Percentiles rank a stretch among this genome's conserved stretches.
These are phyloP conservation scores for Megaustenia siamemsis DNA, from an alignment of 2,888 invertebrate species.

Conservation along the genomic window DNA sequence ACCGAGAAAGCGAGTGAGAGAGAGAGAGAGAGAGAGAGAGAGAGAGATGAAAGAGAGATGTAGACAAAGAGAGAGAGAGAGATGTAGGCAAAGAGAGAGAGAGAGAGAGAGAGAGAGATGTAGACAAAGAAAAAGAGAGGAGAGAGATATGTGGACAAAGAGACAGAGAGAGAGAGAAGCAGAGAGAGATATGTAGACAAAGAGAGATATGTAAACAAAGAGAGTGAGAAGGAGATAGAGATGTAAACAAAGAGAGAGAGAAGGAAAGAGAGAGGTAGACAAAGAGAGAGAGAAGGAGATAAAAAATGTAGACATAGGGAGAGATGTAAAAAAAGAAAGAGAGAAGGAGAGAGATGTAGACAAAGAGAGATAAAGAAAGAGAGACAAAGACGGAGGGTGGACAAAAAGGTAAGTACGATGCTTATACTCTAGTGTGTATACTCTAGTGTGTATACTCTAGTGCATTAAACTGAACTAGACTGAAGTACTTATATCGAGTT, in stretches of 20 bases:
- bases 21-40: not conserved
- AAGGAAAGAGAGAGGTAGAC: not conserved
- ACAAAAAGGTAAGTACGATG: too few species aligned
- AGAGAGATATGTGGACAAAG: too few species aligned
- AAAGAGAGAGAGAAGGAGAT: not conserved
- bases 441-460: too few species aligned
- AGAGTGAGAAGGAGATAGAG: not conserved
- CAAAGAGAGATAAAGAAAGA: not conserved
- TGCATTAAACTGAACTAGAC: too few species aligned
- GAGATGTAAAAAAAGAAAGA: constrained; percentile 2
- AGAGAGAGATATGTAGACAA: not conserved
- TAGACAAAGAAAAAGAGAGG: not conserved
- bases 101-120: too few species aligned
- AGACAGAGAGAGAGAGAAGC: not conserved
- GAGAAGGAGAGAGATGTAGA: constrained; percentile 13
- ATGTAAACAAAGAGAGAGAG: not conserved
- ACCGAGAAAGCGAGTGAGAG: too few species aligned
- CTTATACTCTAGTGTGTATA: too few species aligned
- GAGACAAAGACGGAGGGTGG: too few species aligned
- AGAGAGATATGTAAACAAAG: not conserved
- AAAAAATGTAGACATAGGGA: not conserved
- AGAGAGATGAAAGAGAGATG: not conserved
- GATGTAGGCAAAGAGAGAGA: not conserved
- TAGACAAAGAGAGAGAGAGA: not conserved
- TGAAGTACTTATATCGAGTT: too few species aligned